Evolutionary conservation across 2,888 invertebrate genomes (phyloP).

Genomic region (Palloptera scutellata): DNA sequence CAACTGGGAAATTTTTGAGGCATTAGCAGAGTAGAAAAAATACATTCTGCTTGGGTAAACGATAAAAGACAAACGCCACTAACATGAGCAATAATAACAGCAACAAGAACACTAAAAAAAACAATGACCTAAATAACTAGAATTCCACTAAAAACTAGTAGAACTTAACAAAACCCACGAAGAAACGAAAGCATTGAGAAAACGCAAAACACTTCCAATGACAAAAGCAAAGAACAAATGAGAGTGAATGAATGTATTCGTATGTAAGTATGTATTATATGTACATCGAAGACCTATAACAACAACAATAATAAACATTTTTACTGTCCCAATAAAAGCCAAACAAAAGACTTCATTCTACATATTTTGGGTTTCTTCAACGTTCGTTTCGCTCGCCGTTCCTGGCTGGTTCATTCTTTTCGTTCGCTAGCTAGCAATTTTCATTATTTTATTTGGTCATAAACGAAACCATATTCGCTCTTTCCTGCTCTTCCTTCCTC

Average conservation of each 20-base stretch:
- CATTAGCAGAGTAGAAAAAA: not conserved
- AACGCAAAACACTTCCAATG: not conserved
- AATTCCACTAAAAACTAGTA: not conserved
- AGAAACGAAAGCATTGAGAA: not conserved
- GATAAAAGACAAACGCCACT: constrained; percentile 3
- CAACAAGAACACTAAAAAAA: constrained; percentile 16
- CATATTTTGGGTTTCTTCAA: constrained; percentile 20
- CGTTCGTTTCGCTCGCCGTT: not conserved
- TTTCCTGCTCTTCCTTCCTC: not conserved
- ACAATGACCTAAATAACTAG: constrained; percentile 1
- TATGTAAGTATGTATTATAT: constrained; percentile 10
- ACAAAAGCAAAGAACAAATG: not conserved
- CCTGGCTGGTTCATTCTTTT: constrained; percentile 40
- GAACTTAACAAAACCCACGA: too few species aligned
- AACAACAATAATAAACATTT: constrained; percentile 52
- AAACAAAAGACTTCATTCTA: constrained; percentile 52
- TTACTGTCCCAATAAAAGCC: constrained; percentile 61
- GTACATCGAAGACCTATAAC: constrained; percentile 8
- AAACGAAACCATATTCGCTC: constrained; percentile 53
- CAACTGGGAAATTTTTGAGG: too few species aligned
- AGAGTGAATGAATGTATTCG: not conserved
- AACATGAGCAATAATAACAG: constrained; percentile 12
- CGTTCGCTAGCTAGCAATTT: constrained; percentile 53
- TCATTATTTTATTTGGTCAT: constrained; percentile 63
- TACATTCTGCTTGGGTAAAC: not conserved